A percentile compares a stretch with the other conserved stretches of the same genome.
Conservation (phyloP, 2,888 invertebrate species). For the Odontocerum albicorne region DNA sequence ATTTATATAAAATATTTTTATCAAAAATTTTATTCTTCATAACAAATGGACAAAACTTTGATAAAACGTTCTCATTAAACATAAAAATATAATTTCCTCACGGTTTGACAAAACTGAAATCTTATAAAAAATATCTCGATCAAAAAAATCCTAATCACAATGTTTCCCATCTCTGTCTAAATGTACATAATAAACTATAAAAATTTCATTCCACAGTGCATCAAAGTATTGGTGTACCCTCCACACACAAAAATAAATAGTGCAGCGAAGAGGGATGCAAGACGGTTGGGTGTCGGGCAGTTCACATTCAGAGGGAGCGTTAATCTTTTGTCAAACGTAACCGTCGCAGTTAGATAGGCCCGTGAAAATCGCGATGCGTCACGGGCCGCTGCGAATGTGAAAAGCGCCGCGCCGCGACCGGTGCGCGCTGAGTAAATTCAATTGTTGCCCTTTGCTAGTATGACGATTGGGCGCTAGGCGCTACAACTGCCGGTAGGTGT, state of each 20-base stretch:
- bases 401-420: constrained; percentile 4
- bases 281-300: background rate
- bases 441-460: constrained; percentile 23
- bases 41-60: too few species aligned
- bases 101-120: too few species aligned
- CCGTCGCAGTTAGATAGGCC: constrained; percentile 36
- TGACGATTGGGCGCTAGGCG: too few species aligned
- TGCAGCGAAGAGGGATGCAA: constrained; percentile 16
- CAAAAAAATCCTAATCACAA: too few species aligned
- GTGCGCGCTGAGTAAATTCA: constrained; percentile 31
- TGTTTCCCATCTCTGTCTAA: background rate
- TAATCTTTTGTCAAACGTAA: constrained; percentile 37
- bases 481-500: too few species aligned
- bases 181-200: background rate
- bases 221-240: background rate
- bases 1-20: too few species aligned
- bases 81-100: too few species aligned
- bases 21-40: too few species aligned
- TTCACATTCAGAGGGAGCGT: constrained; percentile 26
- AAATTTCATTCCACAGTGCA: background rate
- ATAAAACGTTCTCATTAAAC: too few species aligned
- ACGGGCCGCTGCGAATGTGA: constrained; percentile 34
- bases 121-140: too few species aligned
- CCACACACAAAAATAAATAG: background rate
- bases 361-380: constrained; percentile 35